Conservation (phyloP, 2,888 invertebrate genomes). For the Didymodactylos carnosus region DNA sequence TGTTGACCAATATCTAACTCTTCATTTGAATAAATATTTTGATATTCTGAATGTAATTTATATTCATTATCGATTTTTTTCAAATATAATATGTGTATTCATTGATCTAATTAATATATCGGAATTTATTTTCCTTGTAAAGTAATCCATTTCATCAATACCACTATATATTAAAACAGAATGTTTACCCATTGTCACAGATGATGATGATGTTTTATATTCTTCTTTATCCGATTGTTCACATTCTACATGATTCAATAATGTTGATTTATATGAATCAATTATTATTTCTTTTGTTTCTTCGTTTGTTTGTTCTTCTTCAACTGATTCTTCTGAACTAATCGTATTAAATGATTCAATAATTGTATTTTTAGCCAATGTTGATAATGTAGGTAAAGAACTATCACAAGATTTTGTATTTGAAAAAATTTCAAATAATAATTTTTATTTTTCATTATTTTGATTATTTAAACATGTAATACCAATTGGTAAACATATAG, state of each 20-base stretch:
- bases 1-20: not conserved
- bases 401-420: not conserved
- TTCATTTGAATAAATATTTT: not conserved
- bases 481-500: not conserved
- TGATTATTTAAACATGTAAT: not conserved
- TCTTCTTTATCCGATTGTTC: not conserved
- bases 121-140: not conserved
- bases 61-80: not conserved
- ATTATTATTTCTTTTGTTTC: too few species aligned
- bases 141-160: not conserved
- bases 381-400: not conserved
- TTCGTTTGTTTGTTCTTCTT: too few species aligned
- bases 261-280: too few species aligned
- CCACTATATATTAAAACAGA: not conserved
- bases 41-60: not conserved
- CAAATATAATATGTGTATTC: not conserved
- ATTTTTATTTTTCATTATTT: not conserved
- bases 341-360: not conserved
- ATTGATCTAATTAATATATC: not conserved
- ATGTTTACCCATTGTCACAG: not conserved
- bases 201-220: not conserved
- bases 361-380: not conserved
- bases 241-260: too few species aligned
- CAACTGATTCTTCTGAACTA: not conserved
- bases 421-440: not conserved